Conservation (phyloP, 2,113 vertebrate genomes). For the Bombycilla garrulus region DNA sequence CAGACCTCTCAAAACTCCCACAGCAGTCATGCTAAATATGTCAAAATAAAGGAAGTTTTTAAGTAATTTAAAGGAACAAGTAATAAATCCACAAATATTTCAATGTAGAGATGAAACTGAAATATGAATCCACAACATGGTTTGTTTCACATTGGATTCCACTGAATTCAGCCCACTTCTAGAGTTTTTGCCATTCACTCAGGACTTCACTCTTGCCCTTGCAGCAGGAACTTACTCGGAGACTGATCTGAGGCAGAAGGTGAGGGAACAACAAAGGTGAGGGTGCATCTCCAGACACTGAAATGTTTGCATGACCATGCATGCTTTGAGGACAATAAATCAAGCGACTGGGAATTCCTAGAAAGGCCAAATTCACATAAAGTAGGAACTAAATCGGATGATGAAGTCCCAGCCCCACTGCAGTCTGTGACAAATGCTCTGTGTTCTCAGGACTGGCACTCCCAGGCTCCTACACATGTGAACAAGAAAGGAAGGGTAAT, state of each 20-base stretch:
- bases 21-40: not conserved
- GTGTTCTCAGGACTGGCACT: not conserved
- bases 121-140: not conserved
- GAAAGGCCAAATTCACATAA: not conserved
- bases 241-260: not conserved
- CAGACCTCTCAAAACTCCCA: not conserved
- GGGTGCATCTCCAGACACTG: not conserved
- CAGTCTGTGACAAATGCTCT: not conserved
- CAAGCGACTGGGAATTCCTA: not conserved
- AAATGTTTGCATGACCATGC: not conserved
- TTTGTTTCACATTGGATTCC: not conserved
- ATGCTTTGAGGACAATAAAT: not conserved
- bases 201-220: not conserved
- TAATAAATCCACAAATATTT: not conserved
- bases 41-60: not conserved
- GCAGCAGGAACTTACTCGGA: not conserved
- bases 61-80: not conserved
- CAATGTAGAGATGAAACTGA: not conserved
- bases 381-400: not conserved
- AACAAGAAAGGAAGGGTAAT: not conserved
- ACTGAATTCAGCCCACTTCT: not conserved
- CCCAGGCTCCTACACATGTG: not conserved
- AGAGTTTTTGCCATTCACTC: not conserved
- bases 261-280: rapidly evolving
- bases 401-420: not conserved